Conservation (phyloP, 2,888 invertebrate genomes). For the Andrena hattorfiana region DNA sequence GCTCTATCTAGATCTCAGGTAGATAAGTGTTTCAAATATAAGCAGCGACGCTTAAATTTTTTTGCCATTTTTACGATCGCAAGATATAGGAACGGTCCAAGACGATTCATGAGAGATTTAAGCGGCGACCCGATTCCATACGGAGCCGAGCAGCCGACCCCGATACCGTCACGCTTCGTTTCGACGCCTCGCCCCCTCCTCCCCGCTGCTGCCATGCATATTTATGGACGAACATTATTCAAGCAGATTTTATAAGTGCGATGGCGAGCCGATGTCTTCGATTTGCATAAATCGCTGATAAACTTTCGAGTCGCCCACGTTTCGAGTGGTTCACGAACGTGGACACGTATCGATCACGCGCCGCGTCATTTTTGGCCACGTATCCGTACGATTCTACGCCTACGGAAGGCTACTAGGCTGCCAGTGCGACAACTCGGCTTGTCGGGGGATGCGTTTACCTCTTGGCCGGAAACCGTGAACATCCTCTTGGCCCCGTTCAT, state of each 20-base stretch:
- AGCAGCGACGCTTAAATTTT: not conserved
- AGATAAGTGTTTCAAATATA: not conserved
- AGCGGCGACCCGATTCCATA: conserved; percentile 77
- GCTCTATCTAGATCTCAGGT: no score
- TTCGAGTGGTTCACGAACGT: conserved; percentile 44
- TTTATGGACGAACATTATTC: conserved; percentile 83
- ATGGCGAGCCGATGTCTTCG: conserved; percentile 76
- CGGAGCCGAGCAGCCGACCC: conserved; percentile 73
- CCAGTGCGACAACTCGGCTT: no score
- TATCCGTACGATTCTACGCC: not conserved
- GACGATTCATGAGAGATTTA: conserved; percentile 42
- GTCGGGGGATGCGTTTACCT: conserved; percentile 86
- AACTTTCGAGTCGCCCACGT: conserved; percentile 73
- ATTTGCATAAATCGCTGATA: conserved; percentile 82
- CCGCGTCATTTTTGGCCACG: conserved; percentile 20
- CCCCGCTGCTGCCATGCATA: conserved; percentile 76
- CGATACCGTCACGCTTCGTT: conserved; percentile 80
- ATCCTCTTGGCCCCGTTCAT: conserved; percentile 96
- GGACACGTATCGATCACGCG: conserved; percentile 55
- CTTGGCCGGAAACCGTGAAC: conserved; percentile 96
- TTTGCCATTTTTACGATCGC: not conserved
- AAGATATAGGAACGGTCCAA: conserved; percentile 3
- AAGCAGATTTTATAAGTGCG: conserved; percentile 82
- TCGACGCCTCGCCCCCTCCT: conserved; percentile 53
- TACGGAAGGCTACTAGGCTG: not conserved